These are phyloP conservation scores for Ambastaia sidthimunki DNA, from an alignment of 2,797 vertebrate species.

Conservation along the genomic window DNA sequence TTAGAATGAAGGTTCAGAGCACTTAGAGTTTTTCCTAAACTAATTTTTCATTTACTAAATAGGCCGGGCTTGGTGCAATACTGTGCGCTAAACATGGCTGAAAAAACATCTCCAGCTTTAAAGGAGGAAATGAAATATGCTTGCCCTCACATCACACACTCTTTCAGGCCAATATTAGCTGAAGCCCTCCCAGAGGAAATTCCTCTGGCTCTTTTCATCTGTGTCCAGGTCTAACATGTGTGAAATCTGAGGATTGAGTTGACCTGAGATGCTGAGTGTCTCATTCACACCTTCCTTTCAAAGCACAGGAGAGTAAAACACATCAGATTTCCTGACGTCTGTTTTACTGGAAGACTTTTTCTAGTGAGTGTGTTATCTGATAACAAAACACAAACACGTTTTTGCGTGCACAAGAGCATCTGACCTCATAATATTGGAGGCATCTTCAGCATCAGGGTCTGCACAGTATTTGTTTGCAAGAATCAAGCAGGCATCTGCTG, in stretches of 20 bases:
- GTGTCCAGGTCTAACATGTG: constrained; percentile 51
- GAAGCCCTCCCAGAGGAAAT: constrained; percentile 21
- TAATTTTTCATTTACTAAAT: constrained; percentile 41
- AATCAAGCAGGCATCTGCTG: constrained; percentile 96
- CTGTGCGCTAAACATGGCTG: neutral
- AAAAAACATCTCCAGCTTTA: constrained; percentile 6
- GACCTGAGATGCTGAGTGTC: constrained; percentile 33
- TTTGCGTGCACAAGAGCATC: neutral
- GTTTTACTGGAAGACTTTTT: constrained; percentile 6
- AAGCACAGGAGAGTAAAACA: constrained; percentile 41
- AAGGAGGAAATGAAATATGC: constrained; percentile 38
- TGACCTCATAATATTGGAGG: constrained; percentile 99
- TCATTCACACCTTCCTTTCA: constrained; percentile 54
- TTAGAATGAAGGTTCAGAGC: constrained; percentile 39
- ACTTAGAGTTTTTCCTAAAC: constrained; percentile 3
- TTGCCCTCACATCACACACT: constrained; percentile 24
- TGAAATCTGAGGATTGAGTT: constrained; percentile 30
- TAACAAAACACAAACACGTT: neutral
- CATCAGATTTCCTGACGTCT: constrained; percentile 34
- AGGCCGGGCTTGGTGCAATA: constrained; percentile 13
- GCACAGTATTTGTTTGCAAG: constrained; percentile 99
- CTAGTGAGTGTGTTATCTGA: constrained; percentile 7
- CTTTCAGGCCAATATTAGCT: constrained; percentile 26
- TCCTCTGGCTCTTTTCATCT: constrained; percentile 35
- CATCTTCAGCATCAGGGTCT: constrained; percentile 98